phyloP scores from a whole-genome alignment of 2,113 vertebrate species.

The Chaetodon trifascialis region DNA sequence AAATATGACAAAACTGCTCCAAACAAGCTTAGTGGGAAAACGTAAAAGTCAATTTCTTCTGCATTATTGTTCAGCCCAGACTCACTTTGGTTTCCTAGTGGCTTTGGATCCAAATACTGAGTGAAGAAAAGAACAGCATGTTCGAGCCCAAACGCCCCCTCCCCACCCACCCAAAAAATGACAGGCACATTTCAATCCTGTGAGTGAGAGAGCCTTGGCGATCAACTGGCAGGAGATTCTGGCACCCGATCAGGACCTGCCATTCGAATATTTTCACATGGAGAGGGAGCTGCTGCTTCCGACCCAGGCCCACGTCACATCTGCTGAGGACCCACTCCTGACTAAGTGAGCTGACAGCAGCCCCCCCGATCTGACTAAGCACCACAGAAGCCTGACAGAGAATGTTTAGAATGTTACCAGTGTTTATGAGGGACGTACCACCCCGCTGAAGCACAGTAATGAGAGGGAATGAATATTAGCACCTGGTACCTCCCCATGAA shows the following conservation, averaged over 20 bases:
- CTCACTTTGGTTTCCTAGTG: conserved; percentile 32
- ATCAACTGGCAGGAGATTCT: conserved; percentile 69
- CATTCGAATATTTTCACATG: conserved; percentile 66
- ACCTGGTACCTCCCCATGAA: not conserved
- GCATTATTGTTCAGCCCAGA: conserved; percentile 36
- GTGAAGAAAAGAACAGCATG: conserved; percentile 70
- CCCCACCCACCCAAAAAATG: conserved; percentile 69
- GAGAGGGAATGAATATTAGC: not conserved
- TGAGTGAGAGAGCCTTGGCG: conserved; percentile 67
- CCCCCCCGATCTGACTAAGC: conserved; percentile 59
- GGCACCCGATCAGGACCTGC: conserved; percentile 70
- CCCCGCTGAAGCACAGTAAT: not conserved
- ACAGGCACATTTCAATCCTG: conserved; percentile 81
- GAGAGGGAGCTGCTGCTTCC: conserved; percentile 66
- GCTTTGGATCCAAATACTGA: conserved; percentile 53
- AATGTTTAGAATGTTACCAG: conserved; percentile 30
- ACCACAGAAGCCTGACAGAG: conserved; percentile 31
- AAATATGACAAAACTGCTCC: conserved; percentile 28
- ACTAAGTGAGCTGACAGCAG: conserved; percentile 63
- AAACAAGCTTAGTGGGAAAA: conserved; percentile 35
- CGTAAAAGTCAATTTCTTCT: conserved; percentile 17
- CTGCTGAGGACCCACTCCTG: conserved; percentile 73
- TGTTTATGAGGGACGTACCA: conserved; percentile 17
- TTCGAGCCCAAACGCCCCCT: conserved; percentile 59
- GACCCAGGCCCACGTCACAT: conserved; percentile 77